A percentile compares a stretch with the other conserved stretches of the same genome.
These are phyloP conservation scores for Aplodontia rufa DNA, from an alignment of 2,113 vertebrate genomes.

Conservation along the genomic window DNA sequence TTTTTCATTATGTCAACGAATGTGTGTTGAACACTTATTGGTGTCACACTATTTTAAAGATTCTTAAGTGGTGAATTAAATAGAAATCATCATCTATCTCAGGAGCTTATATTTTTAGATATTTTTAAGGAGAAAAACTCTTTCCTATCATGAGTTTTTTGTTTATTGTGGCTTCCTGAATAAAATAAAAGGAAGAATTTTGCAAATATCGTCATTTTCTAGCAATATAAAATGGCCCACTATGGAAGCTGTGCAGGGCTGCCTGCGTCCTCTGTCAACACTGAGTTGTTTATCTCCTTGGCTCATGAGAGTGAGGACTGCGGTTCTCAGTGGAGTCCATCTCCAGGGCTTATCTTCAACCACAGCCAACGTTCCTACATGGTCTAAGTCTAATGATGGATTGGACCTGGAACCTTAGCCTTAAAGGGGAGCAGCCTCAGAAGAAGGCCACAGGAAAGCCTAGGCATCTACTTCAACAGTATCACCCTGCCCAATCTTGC, in stretches of 20 bases:
- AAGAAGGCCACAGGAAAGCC: no score
- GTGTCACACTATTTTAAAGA: background rate
- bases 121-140: background rate
- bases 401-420: accelerated
- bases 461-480: background rate
- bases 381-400: background rate
- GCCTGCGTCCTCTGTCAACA: background rate
- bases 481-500: background rate
- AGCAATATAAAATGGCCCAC: background rate
- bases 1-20: background rate
- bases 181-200: background rate
- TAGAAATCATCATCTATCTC: background rate
- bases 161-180: background rate
- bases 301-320: accelerated
- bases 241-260: background rate
- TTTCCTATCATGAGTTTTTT: background rate
- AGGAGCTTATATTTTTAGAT: background rate
- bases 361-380: background rate
- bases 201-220: background rate
- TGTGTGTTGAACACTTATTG: no score
- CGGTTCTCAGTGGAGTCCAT: background rate
- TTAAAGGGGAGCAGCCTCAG: background rate
- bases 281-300: background rate
- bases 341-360: background rate
- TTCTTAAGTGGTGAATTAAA: background rate